These are phyloP conservation scores for Ametastegia equiseti DNA, from an alignment of 2,888 invertebrate genomes.

Conservation along the genomic window DNA sequence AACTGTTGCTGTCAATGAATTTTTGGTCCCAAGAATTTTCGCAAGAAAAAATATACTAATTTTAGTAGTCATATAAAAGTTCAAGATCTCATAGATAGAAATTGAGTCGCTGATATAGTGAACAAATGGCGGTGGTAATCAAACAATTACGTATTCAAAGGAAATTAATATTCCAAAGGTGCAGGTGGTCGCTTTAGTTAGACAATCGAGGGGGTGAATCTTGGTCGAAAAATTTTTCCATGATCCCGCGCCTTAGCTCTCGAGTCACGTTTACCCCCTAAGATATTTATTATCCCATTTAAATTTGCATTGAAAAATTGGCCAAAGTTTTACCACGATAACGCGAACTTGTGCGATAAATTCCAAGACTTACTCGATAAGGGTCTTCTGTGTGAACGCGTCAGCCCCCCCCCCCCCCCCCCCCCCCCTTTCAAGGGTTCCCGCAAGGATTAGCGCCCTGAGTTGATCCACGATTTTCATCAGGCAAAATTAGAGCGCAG, in stretches of 20 bases:
- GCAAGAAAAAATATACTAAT: neutral
- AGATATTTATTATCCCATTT: conserved; percentile 65
- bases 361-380: conserved; percentile 41
- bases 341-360: conserved; percentile 41
- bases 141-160: conserved; percentile 10
- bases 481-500: neutral
- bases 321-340: conserved; percentile 44
- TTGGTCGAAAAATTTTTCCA: conserved; percentile 9
- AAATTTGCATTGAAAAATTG: conserved; percentile 63
- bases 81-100: neutral
- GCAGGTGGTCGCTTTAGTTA: conserved; percentile 1
- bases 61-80: neutral
- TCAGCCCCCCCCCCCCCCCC: neutral
- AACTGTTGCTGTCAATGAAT: neutral
- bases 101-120: neutral
- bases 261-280: conserved; percentile 49
- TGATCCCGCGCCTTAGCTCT: neutral
- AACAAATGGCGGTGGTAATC: neutral
- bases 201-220: conserved; percentile 10
- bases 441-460: neutral
- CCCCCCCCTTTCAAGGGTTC: neutral
- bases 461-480: neutral
- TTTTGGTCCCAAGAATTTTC: neutral
- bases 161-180: neutral
- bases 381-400: conserved; percentile 31